Base-by-base conservation (phyloP, 2,797 vertebrate genomes). In the Anableps anableps region DNA sequence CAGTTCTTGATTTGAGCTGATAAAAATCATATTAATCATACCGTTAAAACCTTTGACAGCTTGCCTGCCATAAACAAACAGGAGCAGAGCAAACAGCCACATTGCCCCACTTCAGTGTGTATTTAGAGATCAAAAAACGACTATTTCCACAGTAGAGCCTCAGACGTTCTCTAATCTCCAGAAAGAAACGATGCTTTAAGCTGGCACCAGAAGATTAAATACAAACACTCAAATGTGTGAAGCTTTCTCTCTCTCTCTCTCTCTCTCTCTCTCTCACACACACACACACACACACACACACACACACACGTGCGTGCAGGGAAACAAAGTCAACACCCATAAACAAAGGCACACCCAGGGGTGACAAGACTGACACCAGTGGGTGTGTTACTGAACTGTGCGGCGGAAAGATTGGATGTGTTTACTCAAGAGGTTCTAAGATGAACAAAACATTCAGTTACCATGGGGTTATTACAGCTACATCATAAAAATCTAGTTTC, bases 141-240 rank as follows among this genome's bases (percentile, higher is more conserved):
- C 82, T 47, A 82, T 86, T 85, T 90, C 81, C 78, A 88, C 84
- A 89, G 85, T 76, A 77, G 83, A 73, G 83, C 83, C 75, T 79
- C 80, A 6, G 83, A 89, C 86, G 81, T 89, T 83, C 85, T 89
- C 83, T 93, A 89, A 94, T 93, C 91, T 89, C 85, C 7, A 26
- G 76, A 75, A 82, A 88, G 82, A 83, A 89, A 87, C 26, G 77
- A 77, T 9, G 68, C 89, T 91, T 83, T 90, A 89, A 94, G 78
- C 88, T 89, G 86, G 83, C 84, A 88, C 86, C 80, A 68, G 80
- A 87, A 89, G 92, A 92, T 93, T 92, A 93, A 92, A 89, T 82
- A 86, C 88, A 92, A 92, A 92, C 84, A 89, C 85, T 90, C 75
- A 80, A 86, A 88, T 83, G 83, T 84, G 86, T 2, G 14, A 78